These are phyloP conservation scores for Venustaconcha ellipsiformis DNA, from an alignment of 1,140 invertebrate genomes.

Conservation along the genomic window DNA sequence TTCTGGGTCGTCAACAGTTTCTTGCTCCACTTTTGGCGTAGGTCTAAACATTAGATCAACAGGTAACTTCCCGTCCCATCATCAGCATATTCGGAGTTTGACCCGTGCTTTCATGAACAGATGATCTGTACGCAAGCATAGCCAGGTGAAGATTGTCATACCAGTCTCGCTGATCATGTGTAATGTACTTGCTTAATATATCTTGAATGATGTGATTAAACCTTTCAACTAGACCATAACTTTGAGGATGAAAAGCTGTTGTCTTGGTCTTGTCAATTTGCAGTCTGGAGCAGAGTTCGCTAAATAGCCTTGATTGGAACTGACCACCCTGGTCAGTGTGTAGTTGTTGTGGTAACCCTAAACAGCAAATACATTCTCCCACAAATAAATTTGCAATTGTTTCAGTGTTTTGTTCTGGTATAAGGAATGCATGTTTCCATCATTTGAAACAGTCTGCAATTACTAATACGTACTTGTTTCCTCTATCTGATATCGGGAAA, in stretches of 20 bases:
- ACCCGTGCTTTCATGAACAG: constrained; percentile 11
- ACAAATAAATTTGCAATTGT: constrained; percentile 61
- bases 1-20: no score
- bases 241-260: constrained; percentile 33
- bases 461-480: no score
- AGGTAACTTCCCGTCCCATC: constrained; percentile 30
- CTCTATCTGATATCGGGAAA: constrained; percentile 1
- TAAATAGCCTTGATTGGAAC: constrained; percentile 28
- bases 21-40: neutral
- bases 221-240: constrained; percentile 36
- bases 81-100: constrained; percentile 26
- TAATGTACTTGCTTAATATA: constrained; percentile 16
- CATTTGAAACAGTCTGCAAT: constrained; percentile 49
- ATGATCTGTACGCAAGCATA: constrained; percentile 20
- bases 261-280: constrained; percentile 30
- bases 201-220: constrained; percentile 32
- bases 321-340: constrained; percentile 61
- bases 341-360: constrained; percentile 62
- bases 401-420: constrained; percentile 40
- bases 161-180: constrained; percentile 22
- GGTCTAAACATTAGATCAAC: constrained; percentile 15
- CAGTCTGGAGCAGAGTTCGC: constrained; percentile 26
- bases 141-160: constrained; percentile 19
- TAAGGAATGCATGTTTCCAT: constrained; percentile 37
- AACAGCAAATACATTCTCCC: constrained; percentile 53